Percentiles rank a stretch among this genome's conserved stretches.
phyloP scores from a whole-genome alignment of 1,140 invertebrate genomes.

The Drosophila obscura region DNA sequence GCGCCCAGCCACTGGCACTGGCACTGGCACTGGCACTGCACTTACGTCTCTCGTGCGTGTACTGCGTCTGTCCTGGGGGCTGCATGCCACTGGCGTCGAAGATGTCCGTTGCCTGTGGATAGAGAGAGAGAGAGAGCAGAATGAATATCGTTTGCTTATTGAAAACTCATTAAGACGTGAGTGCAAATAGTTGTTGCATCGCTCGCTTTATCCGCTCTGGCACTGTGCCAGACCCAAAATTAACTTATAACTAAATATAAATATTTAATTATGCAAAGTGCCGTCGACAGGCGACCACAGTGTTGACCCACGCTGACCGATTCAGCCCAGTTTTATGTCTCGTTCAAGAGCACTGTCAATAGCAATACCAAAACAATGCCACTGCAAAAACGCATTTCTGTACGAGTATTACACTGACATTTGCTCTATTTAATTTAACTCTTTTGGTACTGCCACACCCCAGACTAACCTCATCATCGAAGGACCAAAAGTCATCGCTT shows the following conservation, averaged over 20 bases:
- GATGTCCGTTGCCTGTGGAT: constrained; percentile 73
- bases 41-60: constrained; percentile 80
- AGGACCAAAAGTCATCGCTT: constrained; percentile 31
- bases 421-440: constrained; percentile 14
- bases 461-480: constrained; percentile 30
- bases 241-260: constrained; percentile 52
- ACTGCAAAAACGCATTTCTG: neutral
- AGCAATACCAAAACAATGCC: constrained; percentile 32
- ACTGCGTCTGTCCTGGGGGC: constrained; percentile 70
- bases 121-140: constrained; percentile 4
- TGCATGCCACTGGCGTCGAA: constrained; percentile 79
- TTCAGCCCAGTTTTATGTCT: constrained; percentile 31
- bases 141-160: constrained; percentile 9
- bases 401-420: constrained; percentile 14
- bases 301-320: constrained; percentile 32
- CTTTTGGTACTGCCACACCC: neutral
- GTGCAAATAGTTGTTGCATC: constrained; percentile 56
- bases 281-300: constrained; percentile 10
- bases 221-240: constrained; percentile 10
- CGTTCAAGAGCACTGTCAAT: constrained; percentile 49
- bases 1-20: too few relatives aligned
- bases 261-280: constrained; percentile 60
- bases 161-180: constrained; percentile 60
- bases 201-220: constrained; percentile 5
- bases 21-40: constrained; percentile 34